Evolutionary conservation across 2,888 invertebrate genomes (phyloP).

Genomic region (Euplagia quadripunctaria): DNA sequence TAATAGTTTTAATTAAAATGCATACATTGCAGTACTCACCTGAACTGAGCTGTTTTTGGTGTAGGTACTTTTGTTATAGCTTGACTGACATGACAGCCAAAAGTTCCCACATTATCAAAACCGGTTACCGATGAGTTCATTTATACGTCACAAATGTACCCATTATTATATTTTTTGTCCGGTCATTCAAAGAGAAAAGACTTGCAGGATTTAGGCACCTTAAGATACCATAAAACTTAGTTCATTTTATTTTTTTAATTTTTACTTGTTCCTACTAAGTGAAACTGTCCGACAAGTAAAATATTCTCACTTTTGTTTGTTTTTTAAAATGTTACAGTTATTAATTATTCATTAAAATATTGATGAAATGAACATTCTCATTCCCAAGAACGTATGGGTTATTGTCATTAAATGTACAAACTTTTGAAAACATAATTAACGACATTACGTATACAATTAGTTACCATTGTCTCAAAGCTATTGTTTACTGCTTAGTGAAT

Average conservation of each 20-base stretch:
- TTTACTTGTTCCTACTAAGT: neutral
- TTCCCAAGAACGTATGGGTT: slow-evolving; percentile 38
- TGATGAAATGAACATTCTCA: slow-evolving; percentile 8
- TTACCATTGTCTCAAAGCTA: slow-evolving; percentile 30
- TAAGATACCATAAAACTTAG: neutral
- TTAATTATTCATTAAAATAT: neutral
- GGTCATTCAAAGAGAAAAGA: too few relatives aligned
- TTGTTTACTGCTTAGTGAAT: slow-evolving; percentile 32
- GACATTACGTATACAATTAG: slow-evolving; percentile 33
- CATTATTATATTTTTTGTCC: too few relatives aligned
- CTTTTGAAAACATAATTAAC: slow-evolving; percentile 17
- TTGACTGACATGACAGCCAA: neutral
- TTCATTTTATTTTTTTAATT: neutral
- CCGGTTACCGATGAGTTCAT: too few relatives aligned
- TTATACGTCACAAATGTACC: too few relatives aligned
- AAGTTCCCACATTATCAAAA: too few relatives aligned
- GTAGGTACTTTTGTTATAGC: neutral
- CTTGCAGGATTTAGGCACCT: too few relatives aligned
- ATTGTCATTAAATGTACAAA: slow-evolving; percentile 22
- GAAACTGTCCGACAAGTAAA: neutral
- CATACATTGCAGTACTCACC: neutral
- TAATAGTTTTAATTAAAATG: neutral
- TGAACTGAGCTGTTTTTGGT: neutral
- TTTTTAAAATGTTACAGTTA: neutral
- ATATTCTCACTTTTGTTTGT: neutral